Evolutionary conservation across 2,888 invertebrate genomes (phyloP).

Genomic region (Nudaria mundana): DNA sequence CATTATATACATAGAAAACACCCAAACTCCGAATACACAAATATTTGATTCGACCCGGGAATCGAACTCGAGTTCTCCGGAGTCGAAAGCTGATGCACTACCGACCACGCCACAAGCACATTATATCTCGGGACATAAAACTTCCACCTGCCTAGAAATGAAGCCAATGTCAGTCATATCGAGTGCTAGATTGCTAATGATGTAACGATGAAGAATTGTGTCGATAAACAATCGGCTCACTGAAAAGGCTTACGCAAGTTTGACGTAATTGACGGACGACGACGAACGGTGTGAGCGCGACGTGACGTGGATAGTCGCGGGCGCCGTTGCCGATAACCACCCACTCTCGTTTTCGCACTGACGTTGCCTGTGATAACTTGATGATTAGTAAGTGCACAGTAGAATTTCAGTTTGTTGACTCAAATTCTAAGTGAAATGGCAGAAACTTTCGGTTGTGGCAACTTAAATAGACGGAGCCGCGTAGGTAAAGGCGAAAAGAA

Average conservation of each 20-base stretch:
- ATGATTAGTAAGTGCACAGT: too few species aligned
- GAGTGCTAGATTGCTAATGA: conserved; percentile 20
- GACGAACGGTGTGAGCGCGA: conserved; percentile 46
- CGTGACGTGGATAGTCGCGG: conserved; percentile 37
- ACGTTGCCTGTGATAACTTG: conserved; percentile 58
- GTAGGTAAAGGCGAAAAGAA: conserved; percentile 1
- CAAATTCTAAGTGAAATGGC: too few species aligned
- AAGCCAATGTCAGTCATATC: conserved; percentile 8
- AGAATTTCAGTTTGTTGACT: too few species aligned
- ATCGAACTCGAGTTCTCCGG: too few species aligned
- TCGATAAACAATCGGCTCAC: conserved; percentile 40
- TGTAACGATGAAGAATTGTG: conserved; percentile 28
- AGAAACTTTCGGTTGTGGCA: too few species aligned
- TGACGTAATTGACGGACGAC: conserved; percentile 45
- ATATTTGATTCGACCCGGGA: too few species aligned
- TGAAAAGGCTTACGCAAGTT: conserved; percentile 45
- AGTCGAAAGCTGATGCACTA: too few species aligned
- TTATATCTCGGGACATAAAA: neutral
- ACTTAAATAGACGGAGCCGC: conserved; percentile 32
- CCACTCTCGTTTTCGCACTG: conserved; percentile 61
- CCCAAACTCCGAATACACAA: too few species aligned
- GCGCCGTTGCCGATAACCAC: conserved; percentile 50
- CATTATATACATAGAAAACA: too few species aligned
- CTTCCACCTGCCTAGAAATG: conserved; percentile 4
- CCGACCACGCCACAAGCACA: too few species aligned